Percentiles rank a stretch among this genome's conserved stretches.
These are phyloP conservation scores for Tetanocera ferruginea DNA, from an alignment of 2,888 invertebrate species.

Conservation along the genomic window DNA sequence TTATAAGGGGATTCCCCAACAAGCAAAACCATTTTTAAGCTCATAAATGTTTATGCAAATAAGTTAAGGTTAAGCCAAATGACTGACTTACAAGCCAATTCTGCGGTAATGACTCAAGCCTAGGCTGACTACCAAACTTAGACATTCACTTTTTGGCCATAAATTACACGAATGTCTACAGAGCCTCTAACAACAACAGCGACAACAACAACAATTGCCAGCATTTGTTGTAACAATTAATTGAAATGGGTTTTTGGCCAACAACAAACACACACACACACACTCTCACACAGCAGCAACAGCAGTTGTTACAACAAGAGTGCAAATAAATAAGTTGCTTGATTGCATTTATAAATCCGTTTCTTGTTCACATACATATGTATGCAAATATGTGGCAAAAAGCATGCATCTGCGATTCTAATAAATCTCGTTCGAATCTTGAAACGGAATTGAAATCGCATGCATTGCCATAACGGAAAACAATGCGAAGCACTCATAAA, in stretches of 20 bases:
- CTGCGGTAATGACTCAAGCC: slow-evolving; percentile 6
- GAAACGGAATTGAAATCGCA: slow-evolving; percentile 16
- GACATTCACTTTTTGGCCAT: slow-evolving; percentile 27
- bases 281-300: background rate
- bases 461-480: slow-evolving; percentile 24
- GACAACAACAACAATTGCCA: background rate
- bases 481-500: slow-evolving; percentile 14
- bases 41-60: slow-evolving; percentile 6
- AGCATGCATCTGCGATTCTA: background rate
- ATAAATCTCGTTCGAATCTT: slow-evolving; percentile 2
- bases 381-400: slow-evolving; percentile 6
- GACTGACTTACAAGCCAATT: background rate
- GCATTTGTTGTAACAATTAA: slow-evolving; percentile 25
- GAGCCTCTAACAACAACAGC: background rate
- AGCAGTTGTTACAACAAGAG: background rate
- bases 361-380: background rate
- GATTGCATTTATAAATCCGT: slow-evolving; percentile 20
- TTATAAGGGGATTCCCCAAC: background rate
- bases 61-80: background rate
- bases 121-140: background rate
- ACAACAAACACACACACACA: background rate
- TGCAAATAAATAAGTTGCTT: background rate
- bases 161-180: background rate
- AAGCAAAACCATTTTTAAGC: background rate
- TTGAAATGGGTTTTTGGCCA: slow-evolving; percentile 8